phyloP scores from a whole-genome alignment of 2,888 invertebrate genomes.

The Drosophila antonietae region DNA sequence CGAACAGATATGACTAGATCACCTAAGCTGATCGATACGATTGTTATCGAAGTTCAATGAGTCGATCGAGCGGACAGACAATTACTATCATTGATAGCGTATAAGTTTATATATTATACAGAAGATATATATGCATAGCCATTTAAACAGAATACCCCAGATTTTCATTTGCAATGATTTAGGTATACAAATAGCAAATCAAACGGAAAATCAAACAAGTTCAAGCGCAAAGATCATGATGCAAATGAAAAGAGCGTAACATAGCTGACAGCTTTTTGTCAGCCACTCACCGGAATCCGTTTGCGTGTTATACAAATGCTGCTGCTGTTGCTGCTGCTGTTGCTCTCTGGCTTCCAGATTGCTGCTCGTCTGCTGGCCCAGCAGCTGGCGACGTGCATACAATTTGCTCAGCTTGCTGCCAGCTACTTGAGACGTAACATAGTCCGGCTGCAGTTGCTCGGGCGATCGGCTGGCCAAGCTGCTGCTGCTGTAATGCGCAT shows the following conservation, averaged over 20 bases:
- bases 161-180: background rate
- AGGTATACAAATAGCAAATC: background rate
- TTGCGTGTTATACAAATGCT: conserved; percentile 29
- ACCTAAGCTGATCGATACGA: background rate
- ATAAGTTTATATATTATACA: background rate
- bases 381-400: conserved; percentile 64
- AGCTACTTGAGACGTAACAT: conserved; percentile 19
- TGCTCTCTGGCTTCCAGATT: conserved; percentile 51
- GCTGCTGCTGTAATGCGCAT: conserved; percentile 17
- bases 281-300: conserved; percentile 57
- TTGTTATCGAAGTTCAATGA: background rate
- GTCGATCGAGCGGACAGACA: background rate
- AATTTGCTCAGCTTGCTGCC: conserved; percentile 69
- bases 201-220: conserved; percentile 1
- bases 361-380: conserved; percentile 54
- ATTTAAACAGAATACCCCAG: background rate
- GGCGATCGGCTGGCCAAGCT: conserved; percentile 30
- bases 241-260: background rate
- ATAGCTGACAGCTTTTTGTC: conserved; percentile 3
- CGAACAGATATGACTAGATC: too few relatives aligned
- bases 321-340: conserved; percentile 3
- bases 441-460: conserved; percentile 30
- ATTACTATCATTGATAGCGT: too few relatives aligned
- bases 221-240: conserved; percentile 2
- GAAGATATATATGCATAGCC: too few relatives aligned